A percentile compares a stretch with the other conserved stretches of the same genome.
Evolutionary conservation across 1,140 invertebrate species (phyloP).

Genomic region (Reticulitermes speratus): DNA sequence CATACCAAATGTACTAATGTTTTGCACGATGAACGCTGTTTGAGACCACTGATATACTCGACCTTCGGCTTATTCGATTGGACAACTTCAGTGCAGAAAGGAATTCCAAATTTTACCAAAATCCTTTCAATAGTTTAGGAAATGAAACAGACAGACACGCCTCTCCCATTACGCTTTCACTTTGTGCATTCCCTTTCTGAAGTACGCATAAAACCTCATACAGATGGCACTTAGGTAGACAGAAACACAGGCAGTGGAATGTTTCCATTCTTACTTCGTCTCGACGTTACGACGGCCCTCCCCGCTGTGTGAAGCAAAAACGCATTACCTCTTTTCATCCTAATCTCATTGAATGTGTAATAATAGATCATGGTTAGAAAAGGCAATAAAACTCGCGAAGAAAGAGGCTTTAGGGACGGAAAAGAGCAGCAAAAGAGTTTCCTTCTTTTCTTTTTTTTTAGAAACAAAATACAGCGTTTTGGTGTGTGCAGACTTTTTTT

Average conservation of each 20-base stretch:
- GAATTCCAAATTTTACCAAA: too few species aligned
- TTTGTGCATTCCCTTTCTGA: too few species aligned
- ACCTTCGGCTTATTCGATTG: too few species aligned
- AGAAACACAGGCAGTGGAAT: background rate
- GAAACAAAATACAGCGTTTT: constrained; percentile 3
- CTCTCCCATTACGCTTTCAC: too few species aligned
- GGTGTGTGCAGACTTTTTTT: background rate
- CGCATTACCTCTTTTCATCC: background rate
- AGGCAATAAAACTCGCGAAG: background rate
- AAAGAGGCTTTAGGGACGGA: background rate
- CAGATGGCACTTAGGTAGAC: too few species aligned
- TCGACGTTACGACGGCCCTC: background rate
- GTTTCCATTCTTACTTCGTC: background rate
- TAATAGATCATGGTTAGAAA: constrained; percentile 1
- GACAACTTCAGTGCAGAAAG: too few species aligned
- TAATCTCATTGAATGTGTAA: constrained; percentile 9
- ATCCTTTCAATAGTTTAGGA: too few species aligned
- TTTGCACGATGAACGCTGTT: too few species aligned
- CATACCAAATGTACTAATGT: too few species aligned
- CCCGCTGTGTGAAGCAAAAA: background rate
- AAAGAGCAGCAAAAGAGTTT: background rate
- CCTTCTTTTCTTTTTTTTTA: background rate
- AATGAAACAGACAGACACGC: too few species aligned
- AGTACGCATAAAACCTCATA: too few species aligned
- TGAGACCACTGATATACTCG: too few species aligned